phyloP scores from a whole-genome alignment of 2,888 invertebrate species.

The Chaitophorus viminalis region DNA sequence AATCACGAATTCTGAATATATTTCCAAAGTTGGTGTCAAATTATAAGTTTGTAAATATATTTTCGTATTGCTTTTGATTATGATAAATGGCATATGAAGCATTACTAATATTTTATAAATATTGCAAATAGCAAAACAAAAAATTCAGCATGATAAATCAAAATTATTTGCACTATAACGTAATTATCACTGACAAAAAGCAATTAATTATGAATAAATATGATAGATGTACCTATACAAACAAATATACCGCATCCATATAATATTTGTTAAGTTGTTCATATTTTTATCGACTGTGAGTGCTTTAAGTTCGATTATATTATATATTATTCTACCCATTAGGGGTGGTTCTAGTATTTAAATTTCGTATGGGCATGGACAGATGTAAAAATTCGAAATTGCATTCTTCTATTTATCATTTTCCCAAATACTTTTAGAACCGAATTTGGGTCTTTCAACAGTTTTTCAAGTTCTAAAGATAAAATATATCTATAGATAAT shows the following conservation, averaged over 20 bases:
- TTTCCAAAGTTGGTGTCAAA: not conserved
- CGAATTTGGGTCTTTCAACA: too few relatives aligned
- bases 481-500: too few relatives aligned
- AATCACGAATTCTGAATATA: not conserved
- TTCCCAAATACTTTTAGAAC: too few relatives aligned
- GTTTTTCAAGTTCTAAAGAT: too few relatives aligned
- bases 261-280: not conserved
- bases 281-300: not conserved
- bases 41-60: not conserved
- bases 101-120: constrained; percentile 11
- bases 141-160: constrained; percentile 10
- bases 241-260: not conserved
- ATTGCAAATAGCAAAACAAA: constrained; percentile 10
- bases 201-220: not conserved
- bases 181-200: constrained; percentile 21
- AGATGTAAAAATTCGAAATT: too few relatives aligned
- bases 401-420: too few relatives aligned
- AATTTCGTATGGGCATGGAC: too few relatives aligned
- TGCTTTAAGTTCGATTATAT: not conserved
- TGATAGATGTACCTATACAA: not conserved
- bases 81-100: constrained; percentile 30
- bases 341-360: too few relatives aligned
- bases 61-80: constrained; percentile 1
- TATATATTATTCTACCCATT: not conserved
- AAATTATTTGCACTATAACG: constrained; percentile 13